These are phyloP conservation scores for Caenorhabditis plicata DNA, from an alignment of 2,888 invertebrate genomes.

Conservation along the genomic window DNA sequence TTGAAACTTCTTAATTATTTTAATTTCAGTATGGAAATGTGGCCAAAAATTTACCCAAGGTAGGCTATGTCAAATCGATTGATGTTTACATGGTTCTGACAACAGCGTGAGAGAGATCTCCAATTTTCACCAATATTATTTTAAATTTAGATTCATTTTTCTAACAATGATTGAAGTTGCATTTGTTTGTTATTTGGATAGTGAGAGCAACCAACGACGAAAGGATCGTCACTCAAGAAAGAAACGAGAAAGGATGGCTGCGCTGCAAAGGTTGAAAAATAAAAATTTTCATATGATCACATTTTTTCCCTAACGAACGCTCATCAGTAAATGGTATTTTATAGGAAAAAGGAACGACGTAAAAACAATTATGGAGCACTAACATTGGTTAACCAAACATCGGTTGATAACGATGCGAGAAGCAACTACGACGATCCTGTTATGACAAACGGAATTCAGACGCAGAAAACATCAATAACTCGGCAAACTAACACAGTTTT, in stretches of 20 bases:
- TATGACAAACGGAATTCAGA: neutral
- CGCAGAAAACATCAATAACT: slow-evolving; percentile 24
- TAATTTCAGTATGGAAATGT: slow-evolving; percentile 60
- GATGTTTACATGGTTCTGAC: slow-evolving; percentile 61
- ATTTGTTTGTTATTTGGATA: slow-evolving; percentile 55
- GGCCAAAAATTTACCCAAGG: slow-evolving; percentile 58
- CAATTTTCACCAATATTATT: neutral
- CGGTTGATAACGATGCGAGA: slow-evolving; percentile 24
- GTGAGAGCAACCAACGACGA: slow-evolving; percentile 36
- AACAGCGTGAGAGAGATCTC: slow-evolving; percentile 38
- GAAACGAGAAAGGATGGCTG: slow-evolving; percentile 41
- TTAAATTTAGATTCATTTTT: slow-evolving; percentile 50
- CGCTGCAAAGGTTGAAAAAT: slow-evolving; percentile 10
- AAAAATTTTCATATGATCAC: neutral
- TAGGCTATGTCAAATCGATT: slow-evolving; percentile 61
- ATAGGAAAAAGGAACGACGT: slow-evolving; percentile 28
- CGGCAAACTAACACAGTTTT: slow-evolving; percentile 37
- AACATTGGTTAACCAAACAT: slow-evolving; percentile 17
- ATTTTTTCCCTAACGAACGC: neutral
- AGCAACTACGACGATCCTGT: slow-evolving; percentile 27
- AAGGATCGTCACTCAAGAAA: slow-evolving; percentile 36
- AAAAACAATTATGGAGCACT: slow-evolving; percentile 38
- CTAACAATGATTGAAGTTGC: slow-evolving; percentile 62
- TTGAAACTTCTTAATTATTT: neutral
- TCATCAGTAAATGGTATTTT: slow-evolving; percentile 1